phyloP scores from a whole-genome alignment of 2,113 vertebrate species.

The Antechinus stuartii region DNA sequence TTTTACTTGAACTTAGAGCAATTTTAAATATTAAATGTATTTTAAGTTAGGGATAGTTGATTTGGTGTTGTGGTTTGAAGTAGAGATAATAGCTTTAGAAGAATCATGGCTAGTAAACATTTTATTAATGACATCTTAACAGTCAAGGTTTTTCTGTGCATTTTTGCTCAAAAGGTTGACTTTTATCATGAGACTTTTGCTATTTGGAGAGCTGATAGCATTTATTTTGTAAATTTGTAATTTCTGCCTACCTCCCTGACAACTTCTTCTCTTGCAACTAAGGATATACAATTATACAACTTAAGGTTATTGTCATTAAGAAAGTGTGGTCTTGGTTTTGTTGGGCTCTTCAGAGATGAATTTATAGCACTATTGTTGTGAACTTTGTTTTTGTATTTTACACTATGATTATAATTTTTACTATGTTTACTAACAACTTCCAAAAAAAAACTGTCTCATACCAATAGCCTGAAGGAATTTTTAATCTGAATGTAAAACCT shows the following conservation, averaged over 20 bases:
- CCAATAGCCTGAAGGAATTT: neutral
- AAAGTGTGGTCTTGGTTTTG: neutral
- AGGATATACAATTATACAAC: neutral
- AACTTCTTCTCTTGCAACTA: neutral
- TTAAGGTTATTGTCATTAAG: neutral
- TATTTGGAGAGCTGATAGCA: slow-evolving; percentile 16
- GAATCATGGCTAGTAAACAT: slow-evolving; percentile 15
- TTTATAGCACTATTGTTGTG: neutral
- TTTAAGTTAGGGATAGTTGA: slow-evolving; percentile 47
- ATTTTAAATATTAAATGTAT: neutral
- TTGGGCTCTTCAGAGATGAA: neutral
- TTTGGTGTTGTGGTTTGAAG: slow-evolving; percentile 12
- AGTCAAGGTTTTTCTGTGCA: neutral
- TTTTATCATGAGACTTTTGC: slow-evolving; percentile 36
- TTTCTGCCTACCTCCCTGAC: neutral
- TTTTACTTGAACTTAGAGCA: slow-evolving; percentile 23
- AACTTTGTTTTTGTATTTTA: neutral
- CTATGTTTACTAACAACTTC: neutral
- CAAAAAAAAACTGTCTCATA: neutral
- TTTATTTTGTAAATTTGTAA: slow-evolving; percentile 10
- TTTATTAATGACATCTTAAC: slow-evolving; percentile 23
- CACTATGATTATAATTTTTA: neutral
- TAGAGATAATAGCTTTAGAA: neutral
- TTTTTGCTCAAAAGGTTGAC: slow-evolving; percentile 16
- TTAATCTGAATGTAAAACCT: neutral